Base-by-base conservation (phyloP, 2,113 vertebrate species). In the Corythornis vintsioides region DNA sequence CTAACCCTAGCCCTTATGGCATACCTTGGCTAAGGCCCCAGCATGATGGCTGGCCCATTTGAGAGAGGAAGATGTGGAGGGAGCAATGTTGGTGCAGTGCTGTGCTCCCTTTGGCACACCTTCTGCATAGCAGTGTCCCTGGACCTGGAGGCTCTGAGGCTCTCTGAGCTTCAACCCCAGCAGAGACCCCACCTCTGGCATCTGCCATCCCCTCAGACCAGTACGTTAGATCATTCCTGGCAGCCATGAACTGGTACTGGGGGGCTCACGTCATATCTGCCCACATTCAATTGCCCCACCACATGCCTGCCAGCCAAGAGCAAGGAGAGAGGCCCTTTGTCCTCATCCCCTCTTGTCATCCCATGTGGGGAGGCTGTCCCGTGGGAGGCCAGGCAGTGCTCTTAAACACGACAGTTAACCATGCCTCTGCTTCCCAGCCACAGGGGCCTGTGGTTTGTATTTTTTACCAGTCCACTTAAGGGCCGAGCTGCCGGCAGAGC, bases 321-420 rank as follows among this genome's bases (percentile, higher is more conserved):
- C 1, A 0, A 59, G 26, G 50, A 70, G 11, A 1, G 0, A 59
- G 69, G 14, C 15, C 20, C 38, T 63, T 42, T 21, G 31, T 7
- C 35, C 60, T 50, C 2, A 0, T 50, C 52, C n/a, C 28, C 57
- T 40, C 57, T 31, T 6, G 45, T 17, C 87, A 40, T n/a, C 13
- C 38, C 0, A 1, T 0, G 0, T 1, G 0, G 29, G 28, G 13
- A 55, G 24, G 45, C 25, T 21, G 21, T n/a, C 57, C 64, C 11
- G 0, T 1, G 19, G 33, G 53, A 48, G 50, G 22, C 9, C 40
- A 7, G 47, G 45, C 70, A n/a, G 6, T 2, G 19, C 38, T 33
- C 72, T 64, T 59, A 63, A 33, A 67, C 89, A 59, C 33, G 42
- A 3, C 1, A 0, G 42, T 59, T 73, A 60, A 79, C 53, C 64